Conservation (phyloP, 2,797 vertebrate species). For the Diplodus sargus region DNA sequence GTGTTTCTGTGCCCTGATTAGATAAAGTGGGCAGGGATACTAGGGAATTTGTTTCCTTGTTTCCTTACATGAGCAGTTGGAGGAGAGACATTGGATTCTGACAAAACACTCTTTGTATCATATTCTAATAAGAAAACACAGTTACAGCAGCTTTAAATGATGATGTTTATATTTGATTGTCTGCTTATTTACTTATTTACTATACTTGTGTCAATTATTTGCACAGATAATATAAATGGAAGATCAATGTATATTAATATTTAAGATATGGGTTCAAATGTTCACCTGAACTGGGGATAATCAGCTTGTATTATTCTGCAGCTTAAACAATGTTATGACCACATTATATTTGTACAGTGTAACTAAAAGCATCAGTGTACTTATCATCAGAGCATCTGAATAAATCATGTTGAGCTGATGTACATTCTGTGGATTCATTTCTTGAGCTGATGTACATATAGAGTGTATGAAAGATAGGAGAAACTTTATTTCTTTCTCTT, state of each 20-base stretch:
- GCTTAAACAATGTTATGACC: neutral
- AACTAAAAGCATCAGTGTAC: neutral
- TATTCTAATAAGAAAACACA: no score
- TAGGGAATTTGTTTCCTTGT: no score
- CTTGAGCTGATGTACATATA: no score
- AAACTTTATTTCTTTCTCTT: no score
- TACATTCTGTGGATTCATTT: neutral
- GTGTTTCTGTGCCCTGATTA: no score
- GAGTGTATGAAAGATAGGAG: no score
- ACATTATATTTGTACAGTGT: neutral
- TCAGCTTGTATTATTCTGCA: neutral
- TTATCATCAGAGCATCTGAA: neutral
- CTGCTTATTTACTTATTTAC: neutral
- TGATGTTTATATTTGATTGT: no score
- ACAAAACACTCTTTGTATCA: no score
- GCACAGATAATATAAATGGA: neutral
- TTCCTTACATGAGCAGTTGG: no score
- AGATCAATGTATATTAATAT: neutral
- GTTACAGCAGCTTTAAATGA: no score
- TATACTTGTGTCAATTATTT: neutral
- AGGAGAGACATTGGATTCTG: no score
- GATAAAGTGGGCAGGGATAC: no score
- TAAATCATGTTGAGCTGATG: conserved; percentile 4
- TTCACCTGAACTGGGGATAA: neutral
- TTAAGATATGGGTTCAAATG: neutral